These are phyloP conservation scores for Cyrtorhinus lividipennis DNA, from an alignment of 1,140 invertebrate species.

Conservation along the genomic window DNA sequence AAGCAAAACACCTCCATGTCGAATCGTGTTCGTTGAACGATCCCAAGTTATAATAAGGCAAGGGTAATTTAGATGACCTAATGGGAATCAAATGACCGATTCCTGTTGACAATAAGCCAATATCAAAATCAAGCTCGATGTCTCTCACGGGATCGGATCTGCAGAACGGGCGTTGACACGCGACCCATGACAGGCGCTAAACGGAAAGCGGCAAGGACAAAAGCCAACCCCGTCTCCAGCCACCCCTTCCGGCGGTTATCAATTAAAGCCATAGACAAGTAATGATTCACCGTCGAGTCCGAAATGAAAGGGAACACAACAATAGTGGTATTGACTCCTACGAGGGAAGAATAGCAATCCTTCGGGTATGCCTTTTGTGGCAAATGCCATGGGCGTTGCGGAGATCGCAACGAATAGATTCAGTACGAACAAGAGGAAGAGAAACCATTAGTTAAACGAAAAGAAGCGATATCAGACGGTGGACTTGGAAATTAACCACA, in stretches of 20 bases:
- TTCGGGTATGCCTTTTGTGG: neutral
- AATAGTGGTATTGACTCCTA: neutral
- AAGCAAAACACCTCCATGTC: no score
- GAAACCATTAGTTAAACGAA: no score
- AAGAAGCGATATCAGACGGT: no score
- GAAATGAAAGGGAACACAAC: neutral
- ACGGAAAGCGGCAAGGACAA: neutral
- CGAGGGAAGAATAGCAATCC: neutral
- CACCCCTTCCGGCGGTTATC: neutral
- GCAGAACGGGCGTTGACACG: neutral
- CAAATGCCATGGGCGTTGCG: neutral
- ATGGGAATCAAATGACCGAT: no score
- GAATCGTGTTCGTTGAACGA: no score
- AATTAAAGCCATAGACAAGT: neutral
- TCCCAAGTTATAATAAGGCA: no score
- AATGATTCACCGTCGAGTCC: neutral
- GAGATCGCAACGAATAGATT: neutral
- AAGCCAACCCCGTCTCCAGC: no score
- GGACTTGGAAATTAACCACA: no score
- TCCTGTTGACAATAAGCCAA: no score
- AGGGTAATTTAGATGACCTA: no score
- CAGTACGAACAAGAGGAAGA: neutral
- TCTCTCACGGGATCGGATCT: neutral
- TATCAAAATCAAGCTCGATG: neutral
- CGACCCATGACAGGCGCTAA: neutral